Evolutionary conservation across 2,797 vertebrate species (phyloP), one percentile per base, ranked within the genome.

Genomic region (Sternarchorhynchus goeldii): DNA sequence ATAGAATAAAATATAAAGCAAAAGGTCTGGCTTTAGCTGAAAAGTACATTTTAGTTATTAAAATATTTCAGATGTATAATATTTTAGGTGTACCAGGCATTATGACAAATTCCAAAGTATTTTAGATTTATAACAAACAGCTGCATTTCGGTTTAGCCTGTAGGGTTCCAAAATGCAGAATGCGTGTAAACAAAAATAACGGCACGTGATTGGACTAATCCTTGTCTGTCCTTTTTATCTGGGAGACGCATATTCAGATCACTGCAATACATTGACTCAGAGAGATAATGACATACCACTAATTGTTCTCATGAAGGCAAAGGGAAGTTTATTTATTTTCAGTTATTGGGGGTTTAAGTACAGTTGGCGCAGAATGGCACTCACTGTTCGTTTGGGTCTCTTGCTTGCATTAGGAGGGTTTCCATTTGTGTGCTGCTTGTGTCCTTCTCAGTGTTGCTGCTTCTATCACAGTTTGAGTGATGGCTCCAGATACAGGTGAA

Each of bases 391-490:
- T 78, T 84, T 96, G 86, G 91, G 95, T 87, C 92, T 95, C 87
- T 94, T 91, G 86, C 84, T 92, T 56, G 84, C 81, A 64, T 90
- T 96, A 64, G 91, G 92, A 73, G 89, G 80, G 75, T 89, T 94
- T 75, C 90, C 89, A 7, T 58, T 78, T 32, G 87, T 87, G 0
- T 86, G 83, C 59, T 88, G 85, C 73, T 92, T 91, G 1, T 99
- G 97, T 79, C 97, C 96, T 8, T 93, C 95, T 0, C 97, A 95
- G 76, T 99, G 97, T 91, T 98, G 94, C 93, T 99, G 98, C 86
- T 92, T 94, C 84, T 96, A 96, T 89, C 95, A 96, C 86, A 92
- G 94, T 87, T 88, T 95, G 88, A 89, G 91, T 71, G 96, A 98
- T 59, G 95, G 96, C 84, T 94, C 92, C 20, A 97, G 95, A 88